Percentiles rank a stretch among this genome's conserved stretches.
phyloP scores from a whole-genome alignment of 2,888 invertebrate genomes.

The Thumatha senex region DNA sequence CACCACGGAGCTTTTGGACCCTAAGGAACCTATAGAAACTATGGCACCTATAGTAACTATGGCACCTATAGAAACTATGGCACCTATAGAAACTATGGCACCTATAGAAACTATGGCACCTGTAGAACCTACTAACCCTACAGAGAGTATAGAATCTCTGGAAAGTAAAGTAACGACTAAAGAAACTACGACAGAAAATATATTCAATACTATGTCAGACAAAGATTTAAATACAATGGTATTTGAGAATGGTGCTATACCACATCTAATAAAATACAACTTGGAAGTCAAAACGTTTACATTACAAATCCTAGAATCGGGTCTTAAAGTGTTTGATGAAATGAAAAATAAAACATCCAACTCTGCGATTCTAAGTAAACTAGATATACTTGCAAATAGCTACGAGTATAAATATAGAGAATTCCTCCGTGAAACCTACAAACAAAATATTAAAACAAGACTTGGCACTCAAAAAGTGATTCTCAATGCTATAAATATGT shows the following conservation, averaged over 20 bases:
- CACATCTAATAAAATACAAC: neutral
- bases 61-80: no score
- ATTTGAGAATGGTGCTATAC: neutral
- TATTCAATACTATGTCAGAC: neutral
- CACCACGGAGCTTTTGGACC: no score
- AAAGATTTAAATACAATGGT: neutral
- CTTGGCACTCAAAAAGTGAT: slow-evolving; percentile 1
- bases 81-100: no score
- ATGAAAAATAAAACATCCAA: neutral
- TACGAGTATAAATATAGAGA: neutral
- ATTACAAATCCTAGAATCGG: neutral
- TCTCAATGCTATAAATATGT: neutral
- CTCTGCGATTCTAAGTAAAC: neutral
- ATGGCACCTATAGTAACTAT: no score
- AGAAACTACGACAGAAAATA: neutral
- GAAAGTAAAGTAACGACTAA: no score
- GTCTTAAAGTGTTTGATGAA: neutral
- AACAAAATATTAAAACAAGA: neutral
- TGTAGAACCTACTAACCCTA: no score
- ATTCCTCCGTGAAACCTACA: neutral
- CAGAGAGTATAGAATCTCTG: no score
- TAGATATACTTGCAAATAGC: neutral
- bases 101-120: no score
- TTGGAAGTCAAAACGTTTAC: neutral
- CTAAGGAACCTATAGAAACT: no score